These are phyloP conservation scores for Rhaphigaster nebulosa DNA, from an alignment of 2,888 invertebrate genomes.

Conservation along the genomic window DNA sequence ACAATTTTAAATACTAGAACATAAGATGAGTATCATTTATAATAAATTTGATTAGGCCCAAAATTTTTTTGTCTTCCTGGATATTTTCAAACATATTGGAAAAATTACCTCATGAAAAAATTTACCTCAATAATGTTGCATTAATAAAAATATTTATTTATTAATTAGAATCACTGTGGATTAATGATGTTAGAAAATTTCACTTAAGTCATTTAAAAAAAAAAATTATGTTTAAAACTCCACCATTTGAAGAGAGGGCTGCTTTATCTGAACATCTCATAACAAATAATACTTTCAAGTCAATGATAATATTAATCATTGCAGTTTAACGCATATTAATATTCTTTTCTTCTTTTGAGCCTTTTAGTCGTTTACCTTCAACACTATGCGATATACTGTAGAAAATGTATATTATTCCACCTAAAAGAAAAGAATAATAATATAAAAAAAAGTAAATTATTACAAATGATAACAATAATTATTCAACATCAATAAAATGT, in stretches of 20 bases:
- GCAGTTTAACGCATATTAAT: slow-evolving; percentile 11
- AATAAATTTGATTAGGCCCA: neutral
- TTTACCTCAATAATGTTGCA: neutral
- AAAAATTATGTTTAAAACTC: neutral
- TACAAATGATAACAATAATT: neutral
- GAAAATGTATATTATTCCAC: slow-evolving; percentile 86
- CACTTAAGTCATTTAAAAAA: neutral
- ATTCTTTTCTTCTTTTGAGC: slow-evolving; percentile 37
- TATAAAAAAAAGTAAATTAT: neutral
- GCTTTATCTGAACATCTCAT: neutral
- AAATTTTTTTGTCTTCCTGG: neutral
- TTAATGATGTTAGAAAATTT: neutral
- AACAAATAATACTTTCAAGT: neutral
- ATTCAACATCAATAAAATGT: neutral
- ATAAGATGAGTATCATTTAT: neutral
- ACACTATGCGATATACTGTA: slow-evolving; percentile 87
- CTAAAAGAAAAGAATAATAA: slow-evolving; percentile 69
- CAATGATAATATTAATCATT: neutral
- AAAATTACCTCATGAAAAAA: neutral
- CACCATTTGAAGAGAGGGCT: neutral
- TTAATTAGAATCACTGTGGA: neutral
- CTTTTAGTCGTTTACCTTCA: slow-evolving; percentile 69
- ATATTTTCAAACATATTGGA: neutral
- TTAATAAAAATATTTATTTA: neutral
- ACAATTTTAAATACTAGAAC: neutral